Conservation (phyloP, 2,888 invertebrate genomes). For the Blastobasis adustella region DNA sequence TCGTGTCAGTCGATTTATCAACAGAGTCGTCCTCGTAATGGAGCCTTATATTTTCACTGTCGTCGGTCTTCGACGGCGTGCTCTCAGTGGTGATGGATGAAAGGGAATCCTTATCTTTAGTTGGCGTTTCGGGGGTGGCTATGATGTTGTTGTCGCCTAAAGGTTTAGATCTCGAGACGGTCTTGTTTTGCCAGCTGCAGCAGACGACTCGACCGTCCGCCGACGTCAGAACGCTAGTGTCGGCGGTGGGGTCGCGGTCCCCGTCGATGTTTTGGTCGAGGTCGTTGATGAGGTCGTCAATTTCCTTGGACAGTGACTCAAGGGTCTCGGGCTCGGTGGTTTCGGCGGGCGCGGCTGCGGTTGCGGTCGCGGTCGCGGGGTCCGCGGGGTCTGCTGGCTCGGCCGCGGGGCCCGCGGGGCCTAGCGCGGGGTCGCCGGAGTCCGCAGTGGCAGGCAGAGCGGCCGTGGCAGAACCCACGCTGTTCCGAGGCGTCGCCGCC, state of each 20-base stretch:
- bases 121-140: constrained; percentile 48
- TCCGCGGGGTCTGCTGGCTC: constrained; percentile 65
- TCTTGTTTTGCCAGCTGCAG: constrained; percentile 43
- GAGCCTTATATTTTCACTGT: constrained; percentile 61
- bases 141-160: constrained; percentile 50
- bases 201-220: constrained; percentile 1
- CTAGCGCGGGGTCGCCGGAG: constrained; percentile 42
- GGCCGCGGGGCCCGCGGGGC: constrained; percentile 57
- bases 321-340: constrained; percentile 59
- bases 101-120: constrained; percentile 48
- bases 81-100: constrained; percentile 39
- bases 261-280: constrained; percentile 59
- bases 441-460: constrained; percentile 32
- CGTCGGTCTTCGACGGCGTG: constrained; percentile 59
- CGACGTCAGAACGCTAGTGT: constrained; percentile 16
- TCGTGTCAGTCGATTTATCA: constrained; percentile 49
- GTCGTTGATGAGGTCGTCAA: constrained; percentile 62
- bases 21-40: constrained; percentile 61
- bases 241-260: constrained; percentile 40
- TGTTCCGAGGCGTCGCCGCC: constrained; percentile 37
- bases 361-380: constrained; percentile 33
- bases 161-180: constrained; percentile 53
- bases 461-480: constrained; percentile 20
- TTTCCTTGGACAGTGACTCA: constrained; percentile 63
- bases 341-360: constrained; percentile 33